A percentile compares a stretch with the other conserved stretches of the same genome.
Conservation (phyloP, 2,113 vertebrate genomes). For the Trichomycterus rosablanca region DNA sequence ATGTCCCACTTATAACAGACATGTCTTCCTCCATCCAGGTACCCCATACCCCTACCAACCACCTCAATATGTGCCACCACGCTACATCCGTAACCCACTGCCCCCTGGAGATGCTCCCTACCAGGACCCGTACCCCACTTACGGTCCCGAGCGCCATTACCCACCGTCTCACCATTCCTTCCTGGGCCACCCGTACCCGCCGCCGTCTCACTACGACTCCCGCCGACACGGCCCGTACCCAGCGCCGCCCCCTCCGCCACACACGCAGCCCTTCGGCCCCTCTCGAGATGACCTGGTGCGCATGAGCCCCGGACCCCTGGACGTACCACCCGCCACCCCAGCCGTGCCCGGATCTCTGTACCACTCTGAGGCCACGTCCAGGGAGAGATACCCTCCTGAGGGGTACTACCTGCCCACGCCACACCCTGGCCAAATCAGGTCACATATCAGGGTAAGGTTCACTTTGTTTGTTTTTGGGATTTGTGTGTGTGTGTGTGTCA, state of each 20-base stretch:
- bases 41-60: constrained; percentile 82
- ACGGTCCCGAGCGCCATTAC: constrained; percentile 84
- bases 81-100: constrained; percentile 73
- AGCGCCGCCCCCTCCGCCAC: constrained; percentile 72
- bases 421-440: constrained; percentile 78
- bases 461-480: not conserved
- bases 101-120: constrained; percentile 77
- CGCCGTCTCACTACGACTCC: constrained; percentile 78
- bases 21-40: constrained; percentile 61
- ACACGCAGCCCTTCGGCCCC: constrained; percentile 75
- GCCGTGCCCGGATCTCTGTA: constrained; percentile 77
- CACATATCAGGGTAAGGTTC: constrained; percentile 77
- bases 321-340: constrained; percentile 64
- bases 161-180: constrained; percentile 73
- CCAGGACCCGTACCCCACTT: constrained; percentile 79
- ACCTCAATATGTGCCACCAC: constrained; percentile 74
- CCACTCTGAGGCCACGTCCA: constrained; percentile 73
- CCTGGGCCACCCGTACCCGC: constrained; percentile 74
- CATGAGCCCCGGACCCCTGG: constrained; percentile 84
- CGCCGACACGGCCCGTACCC: constrained; percentile 76
- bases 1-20: not conserved
- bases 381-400: constrained; percentile 80
- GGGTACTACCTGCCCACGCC: constrained; percentile 77
- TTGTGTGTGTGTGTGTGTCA: no score
- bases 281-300: constrained; percentile 83